Base-by-base conservation (phyloP, 2,113 vertebrate species). In the Varanus salvator region DNA sequence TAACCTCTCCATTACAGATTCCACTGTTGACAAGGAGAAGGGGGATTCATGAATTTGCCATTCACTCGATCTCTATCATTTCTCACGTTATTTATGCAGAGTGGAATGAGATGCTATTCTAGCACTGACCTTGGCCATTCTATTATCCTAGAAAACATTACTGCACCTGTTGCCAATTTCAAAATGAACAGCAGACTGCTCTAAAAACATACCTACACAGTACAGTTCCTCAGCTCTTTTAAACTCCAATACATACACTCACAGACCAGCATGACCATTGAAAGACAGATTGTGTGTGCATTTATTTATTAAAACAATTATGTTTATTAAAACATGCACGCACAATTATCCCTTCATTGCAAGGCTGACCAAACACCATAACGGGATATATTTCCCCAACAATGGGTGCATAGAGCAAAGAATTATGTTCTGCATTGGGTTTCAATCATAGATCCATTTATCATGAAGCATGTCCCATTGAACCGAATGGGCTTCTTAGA, bases 121-220 rank as follows among this genome's bases (percentile, higher is more conserved):
- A 31, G 69, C 38, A 31, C 4, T 87, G 44, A 44, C 90, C 87
- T 68, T 75, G 2, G 50, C 75, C 81, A 48, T 50, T 92, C 14
- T 0, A 0, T 69, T 83, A 48, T 75, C 86, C 87, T 86, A 89
- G 86, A 91, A 80, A 91, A 60, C 72, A n/a, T 87, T 91, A 74
- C 0, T 29, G 60, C 88, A 91, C 80, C 29, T 87, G 80, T 60
- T 94, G 87, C 84, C 77, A 2, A 48, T 44, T 78, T 68, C 86
- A 85, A 80, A 89, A 71, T 34, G 74, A 91, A 38, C 52, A 54
- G 27, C 31, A 48, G 80, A 84, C 12, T 48, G 57, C 52, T 9
- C 0, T 83, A 21, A 77, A 85, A 31, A 31, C 57, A 86, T 29
- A 86, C 6, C 25, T 8, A 31, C 74, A 31, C 54, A 48, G 14